Evolutionary conservation across 2,888 invertebrate species (phyloP).

Genomic region (Syritta pipiens): DNA sequence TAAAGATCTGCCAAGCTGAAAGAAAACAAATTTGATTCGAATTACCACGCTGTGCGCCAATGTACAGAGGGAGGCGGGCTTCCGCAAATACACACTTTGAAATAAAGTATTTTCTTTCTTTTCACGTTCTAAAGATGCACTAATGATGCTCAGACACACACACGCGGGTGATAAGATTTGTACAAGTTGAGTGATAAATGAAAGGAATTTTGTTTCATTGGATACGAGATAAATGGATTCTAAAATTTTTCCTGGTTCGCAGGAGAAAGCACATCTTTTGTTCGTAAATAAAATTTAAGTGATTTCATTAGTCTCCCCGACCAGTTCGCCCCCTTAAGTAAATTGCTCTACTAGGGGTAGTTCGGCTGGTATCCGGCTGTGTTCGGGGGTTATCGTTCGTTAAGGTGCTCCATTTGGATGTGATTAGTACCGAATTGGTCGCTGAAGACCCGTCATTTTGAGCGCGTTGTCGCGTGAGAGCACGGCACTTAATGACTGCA

Average conservation of each 20-base stretch:
- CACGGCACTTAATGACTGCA: conserved; percentile 22
- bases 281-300: neutral
- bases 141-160: too few relatives aligned
- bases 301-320: neutral
- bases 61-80: neutral
- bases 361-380: neutral
- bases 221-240: neutral
- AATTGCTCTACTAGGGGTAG: conserved; percentile 20
- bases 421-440: conserved; percentile 10
- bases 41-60: conserved; percentile 39
- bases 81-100: neutral
- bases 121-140: neutral
- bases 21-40: conserved; percentile 17
- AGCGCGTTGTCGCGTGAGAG: conserved; percentile 38
- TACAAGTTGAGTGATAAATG: conserved; percentile 27
- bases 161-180: neutral
- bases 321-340: conserved; percentile 11
- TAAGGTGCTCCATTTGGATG: conserved; percentile 10
- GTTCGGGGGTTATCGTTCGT: conserved; percentile 1
- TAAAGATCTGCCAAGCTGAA: conserved; percentile 13
- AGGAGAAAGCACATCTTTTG: neutral
- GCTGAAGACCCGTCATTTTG: neutral
- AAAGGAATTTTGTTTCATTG: neutral
- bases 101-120: conserved; percentile 7
- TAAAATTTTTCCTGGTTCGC: neutral